Conservation (phyloP, 2,797 vertebrate species). For the Eptatretus atami region DNA sequence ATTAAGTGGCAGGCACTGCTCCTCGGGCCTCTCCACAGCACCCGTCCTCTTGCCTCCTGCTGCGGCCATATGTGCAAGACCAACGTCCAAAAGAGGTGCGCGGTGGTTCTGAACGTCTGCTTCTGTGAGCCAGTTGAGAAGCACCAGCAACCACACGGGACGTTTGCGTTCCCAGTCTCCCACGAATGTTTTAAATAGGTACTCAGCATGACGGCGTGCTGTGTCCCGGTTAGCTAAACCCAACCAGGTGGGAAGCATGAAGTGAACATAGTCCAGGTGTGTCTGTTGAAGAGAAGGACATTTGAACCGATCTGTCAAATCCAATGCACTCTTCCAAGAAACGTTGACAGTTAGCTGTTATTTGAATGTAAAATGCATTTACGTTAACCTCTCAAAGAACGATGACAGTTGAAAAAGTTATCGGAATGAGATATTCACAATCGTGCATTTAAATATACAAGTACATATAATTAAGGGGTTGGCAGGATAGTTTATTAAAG, state of each 20-base stretch:
- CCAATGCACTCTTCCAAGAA: no score
- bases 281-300: slow-evolving; percentile 10
- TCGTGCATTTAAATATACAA: no score
- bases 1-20: slow-evolving; percentile 37
- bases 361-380: no score
- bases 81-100: slow-evolving; percentile 36
- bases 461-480: no score
- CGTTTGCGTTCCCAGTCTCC: slow-evolving; percentile 55
- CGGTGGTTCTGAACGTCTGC: slow-evolving; percentile 33
- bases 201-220: not conserved
- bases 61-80: slow-evolving; percentile 39
- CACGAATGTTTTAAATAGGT: slow-evolving; percentile 34
- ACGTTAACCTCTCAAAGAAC: no score
- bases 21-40: slow-evolving; percentile 26
- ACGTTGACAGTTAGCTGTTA: no score
- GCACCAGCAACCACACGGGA: slow-evolving; percentile 51
- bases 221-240: slow-evolving; percentile 16
- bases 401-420: no score
- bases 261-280: slow-evolving; percentile 42
- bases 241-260: slow-evolving; percentile 55
- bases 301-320: no score
- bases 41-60: slow-evolving; percentile 27
- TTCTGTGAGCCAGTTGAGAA: slow-evolving; percentile 50
- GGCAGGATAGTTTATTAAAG: no score
- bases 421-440: no score